phyloP scores from a whole-genome alignment of 2,888 invertebrate species.

The Acanthosepion lycidas region DNA sequence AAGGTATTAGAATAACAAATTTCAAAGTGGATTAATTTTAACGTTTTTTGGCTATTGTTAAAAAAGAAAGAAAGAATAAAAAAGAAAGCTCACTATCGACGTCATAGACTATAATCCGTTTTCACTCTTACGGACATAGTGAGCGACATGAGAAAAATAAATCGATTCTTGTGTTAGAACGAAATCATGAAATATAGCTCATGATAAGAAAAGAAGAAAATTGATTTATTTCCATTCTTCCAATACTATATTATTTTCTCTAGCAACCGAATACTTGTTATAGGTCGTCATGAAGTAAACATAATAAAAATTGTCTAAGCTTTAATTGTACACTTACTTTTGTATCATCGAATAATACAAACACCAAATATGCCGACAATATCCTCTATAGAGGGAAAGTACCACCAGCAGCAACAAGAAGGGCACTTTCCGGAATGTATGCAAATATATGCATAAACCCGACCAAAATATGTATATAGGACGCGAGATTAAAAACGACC shows the following conservation, averaged over 20 bases:
- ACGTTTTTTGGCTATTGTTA: neutral
- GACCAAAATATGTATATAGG: no score
- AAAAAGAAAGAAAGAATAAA: neutral
- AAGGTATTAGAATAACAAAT: neutral
- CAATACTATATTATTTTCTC: neutral
- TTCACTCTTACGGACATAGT: neutral
- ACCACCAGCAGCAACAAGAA: no score
- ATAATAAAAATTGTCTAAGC: no score
- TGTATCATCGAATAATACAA: no score
- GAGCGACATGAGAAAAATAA: neutral
- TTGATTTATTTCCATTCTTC: neutral
- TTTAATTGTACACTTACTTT: no score
- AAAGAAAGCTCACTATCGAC: neutral
- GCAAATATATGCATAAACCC: no score
- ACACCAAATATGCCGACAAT: no score
- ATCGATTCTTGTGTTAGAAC: neutral
- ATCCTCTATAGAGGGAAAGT: no score
- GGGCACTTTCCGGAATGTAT: no score
- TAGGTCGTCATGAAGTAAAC: no score
- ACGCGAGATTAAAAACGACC: no score
- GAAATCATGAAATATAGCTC: neutral
- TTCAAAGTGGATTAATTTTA: slow-evolving; percentile 1
- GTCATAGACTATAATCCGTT: neutral
- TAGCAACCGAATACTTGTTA: neutral
- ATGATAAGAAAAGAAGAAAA: neutral